These are phyloP conservation scores for Hypomecis punctinalis DNA, from an alignment of 2,888 invertebrate species.

Conservation along the genomic window DNA sequence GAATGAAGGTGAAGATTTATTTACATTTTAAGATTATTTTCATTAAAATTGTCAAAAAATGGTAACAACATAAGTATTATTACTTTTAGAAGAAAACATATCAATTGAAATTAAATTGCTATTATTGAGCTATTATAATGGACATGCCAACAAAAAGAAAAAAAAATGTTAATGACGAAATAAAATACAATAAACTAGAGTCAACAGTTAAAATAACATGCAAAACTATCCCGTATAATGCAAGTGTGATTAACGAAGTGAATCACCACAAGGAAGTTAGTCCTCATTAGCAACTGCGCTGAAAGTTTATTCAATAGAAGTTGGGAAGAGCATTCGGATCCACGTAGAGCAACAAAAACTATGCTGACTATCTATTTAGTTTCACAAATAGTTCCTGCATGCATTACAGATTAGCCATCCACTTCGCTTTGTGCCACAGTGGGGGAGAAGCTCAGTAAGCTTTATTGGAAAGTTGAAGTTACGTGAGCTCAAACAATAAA, in stretches of 20 bases:
- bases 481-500: background rate
- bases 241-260: constrained; percentile 3
- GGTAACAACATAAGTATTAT: too few relatives aligned
- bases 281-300: constrained; percentile 24
- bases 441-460: constrained; percentile 25
- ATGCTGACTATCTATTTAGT: constrained; percentile 55
- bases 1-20: too few relatives aligned
- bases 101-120: too few relatives aligned
- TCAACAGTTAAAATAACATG: too few relatives aligned
- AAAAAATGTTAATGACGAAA: too few relatives aligned
- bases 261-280: constrained; percentile 14
- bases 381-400: constrained; percentile 64
- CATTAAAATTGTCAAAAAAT: too few relatives aligned
- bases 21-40: too few relatives aligned
- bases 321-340: constrained; percentile 25
- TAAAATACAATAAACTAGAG: too few relatives aligned
- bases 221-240: too few relatives aligned
- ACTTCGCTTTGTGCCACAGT: constrained; percentile 43
- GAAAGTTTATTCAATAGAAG: constrained; percentile 31
- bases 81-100: too few relatives aligned
- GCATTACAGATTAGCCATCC: constrained; percentile 61
- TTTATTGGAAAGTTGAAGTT: background rate
- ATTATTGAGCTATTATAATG: too few relatives aligned
- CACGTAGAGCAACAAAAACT: constrained; percentile 48
- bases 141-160: too few relatives aligned